These are phyloP conservation scores for Lepidotrigona ventralis DNA, from an alignment of 1,140 invertebrate genomes.

Conservation along the genomic window DNA sequence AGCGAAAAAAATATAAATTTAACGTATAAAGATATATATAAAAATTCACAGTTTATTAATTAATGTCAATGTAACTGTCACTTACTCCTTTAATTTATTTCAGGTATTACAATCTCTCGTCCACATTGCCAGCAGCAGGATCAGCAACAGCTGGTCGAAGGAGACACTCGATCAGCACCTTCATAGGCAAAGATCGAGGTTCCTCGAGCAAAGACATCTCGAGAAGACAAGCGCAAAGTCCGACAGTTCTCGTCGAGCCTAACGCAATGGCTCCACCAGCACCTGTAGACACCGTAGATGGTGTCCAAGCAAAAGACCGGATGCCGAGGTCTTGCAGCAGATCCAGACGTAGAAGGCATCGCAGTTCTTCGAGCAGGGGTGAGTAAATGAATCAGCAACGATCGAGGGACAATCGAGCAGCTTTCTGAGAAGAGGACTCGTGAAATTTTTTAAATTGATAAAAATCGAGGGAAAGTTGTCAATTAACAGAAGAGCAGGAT, in stretches of 20 bases:
- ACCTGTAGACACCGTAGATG: conserved; percentile 62
- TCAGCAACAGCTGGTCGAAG: conserved; percentile 68
- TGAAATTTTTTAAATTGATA: too few species aligned
- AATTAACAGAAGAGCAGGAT: too few species aligned
- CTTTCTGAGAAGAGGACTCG: too few species aligned
- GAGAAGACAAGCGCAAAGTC: conserved; percentile 43
- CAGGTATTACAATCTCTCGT: conserved; percentile 80
- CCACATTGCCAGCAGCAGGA: conserved; percentile 65
- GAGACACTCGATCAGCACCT: conserved; percentile 82
- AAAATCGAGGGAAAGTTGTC: too few species aligned
- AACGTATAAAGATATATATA: neutral
- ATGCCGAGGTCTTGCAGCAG: conserved; percentile 42
- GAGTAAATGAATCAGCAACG: conserved; percentile 28
- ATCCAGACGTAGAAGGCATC: conserved; percentile 63
- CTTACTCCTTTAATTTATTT: neutral
- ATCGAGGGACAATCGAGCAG: neutral
- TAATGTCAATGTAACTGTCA: neutral
- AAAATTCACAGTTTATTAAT: neutral
- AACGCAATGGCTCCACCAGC: conserved; percentile 66
- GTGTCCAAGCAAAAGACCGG: conserved; percentile 49
- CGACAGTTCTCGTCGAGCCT: conserved; percentile 57
- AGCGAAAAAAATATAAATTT: too few species aligned
- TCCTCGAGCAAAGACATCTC: neutral
- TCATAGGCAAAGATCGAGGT: conserved; percentile 71
- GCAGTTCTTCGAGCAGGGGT: conserved; percentile 59